These are phyloP conservation scores for Trachops cirrhosus DNA, from an alignment of 2,797 vertebrate species.

Conservation along the genomic window DNA sequence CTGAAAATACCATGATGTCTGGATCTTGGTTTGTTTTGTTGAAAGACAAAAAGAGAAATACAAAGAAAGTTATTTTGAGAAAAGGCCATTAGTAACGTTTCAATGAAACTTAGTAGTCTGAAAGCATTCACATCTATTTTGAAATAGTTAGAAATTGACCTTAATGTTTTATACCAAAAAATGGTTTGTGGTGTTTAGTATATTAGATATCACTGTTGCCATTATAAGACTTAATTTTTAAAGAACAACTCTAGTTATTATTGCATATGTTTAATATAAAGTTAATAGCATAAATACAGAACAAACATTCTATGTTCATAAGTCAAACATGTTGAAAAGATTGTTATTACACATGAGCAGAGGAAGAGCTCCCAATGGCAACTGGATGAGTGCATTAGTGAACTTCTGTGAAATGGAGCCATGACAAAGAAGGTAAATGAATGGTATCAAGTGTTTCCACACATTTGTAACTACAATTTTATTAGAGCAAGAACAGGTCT, in stretches of 20 bases:
- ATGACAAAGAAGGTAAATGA: not conserved
- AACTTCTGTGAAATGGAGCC: not conserved
- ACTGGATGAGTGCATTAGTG: not conserved
- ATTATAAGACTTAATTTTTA: not conserved
- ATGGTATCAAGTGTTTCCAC: not conserved
- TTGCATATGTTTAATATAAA: not conserved
- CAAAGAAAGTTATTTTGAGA: constrained; percentile 3
- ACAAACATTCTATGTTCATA: not conserved
- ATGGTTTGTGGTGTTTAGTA: not conserved
- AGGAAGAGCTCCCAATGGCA: not conserved
- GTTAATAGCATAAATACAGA: not conserved
- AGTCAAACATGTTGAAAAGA: not conserved
- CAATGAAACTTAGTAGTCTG: not conserved
- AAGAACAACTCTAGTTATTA: not conserved
- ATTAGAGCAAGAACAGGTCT: not conserved
- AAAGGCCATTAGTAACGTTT: constrained; percentile 22
- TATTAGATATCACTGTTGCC: not conserved
- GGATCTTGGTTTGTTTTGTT: constrained; percentile 3
- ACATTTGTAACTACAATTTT: not conserved
- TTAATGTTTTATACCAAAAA: not conserved
- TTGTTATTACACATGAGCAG: accelerated
- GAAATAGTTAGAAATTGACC: not conserved
- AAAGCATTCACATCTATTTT: not conserved
- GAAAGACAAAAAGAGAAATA: not conserved
- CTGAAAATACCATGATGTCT: not conserved